Evolutionary conservation across 2,113 vertebrate species (phyloP).

Genomic region (Stegastes partitus): DNA sequence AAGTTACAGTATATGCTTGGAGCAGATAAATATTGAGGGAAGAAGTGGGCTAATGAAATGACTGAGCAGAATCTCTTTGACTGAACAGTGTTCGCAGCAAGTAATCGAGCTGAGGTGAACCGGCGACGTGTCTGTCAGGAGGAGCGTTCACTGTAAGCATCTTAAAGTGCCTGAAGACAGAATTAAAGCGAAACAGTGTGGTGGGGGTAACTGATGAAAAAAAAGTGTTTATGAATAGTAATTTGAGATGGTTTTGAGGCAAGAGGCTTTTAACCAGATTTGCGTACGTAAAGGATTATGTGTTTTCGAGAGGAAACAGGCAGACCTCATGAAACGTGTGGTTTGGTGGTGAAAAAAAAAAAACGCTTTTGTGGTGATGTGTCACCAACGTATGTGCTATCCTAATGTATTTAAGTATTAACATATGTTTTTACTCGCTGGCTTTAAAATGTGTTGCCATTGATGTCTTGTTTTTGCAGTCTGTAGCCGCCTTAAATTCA

Average conservation of each 20-base stretch:
- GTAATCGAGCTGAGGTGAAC: conserved; percentile 23
- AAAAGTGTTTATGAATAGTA: conserved; percentile 55
- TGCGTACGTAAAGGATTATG: conserved; percentile 38
- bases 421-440: conserved; percentile 54
- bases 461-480: conserved; percentile 56
- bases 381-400: conserved; percentile 15
- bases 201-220: conserved; percentile 30
- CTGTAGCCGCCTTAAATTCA: conserved; percentile 9
- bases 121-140: conserved; percentile 25
- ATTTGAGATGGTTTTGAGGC: conserved; percentile 59
- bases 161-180: conserved; percentile 24
- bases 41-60: conserved; percentile 58
- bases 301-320: conserved; percentile 59
- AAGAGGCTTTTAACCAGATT: conserved; percentile 44
- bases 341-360: conserved; percentile 36
- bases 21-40: conserved; percentile 70
- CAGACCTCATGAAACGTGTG: conserved; percentile 52
- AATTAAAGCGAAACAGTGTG: conserved; percentile 39
- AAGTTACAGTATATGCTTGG: conserved; percentile 45
- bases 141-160: conserved; percentile 27
- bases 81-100: conserved; percentile 16
- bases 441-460: conserved; percentile 36
- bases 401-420: conserved; percentile 19
- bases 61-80: conserved; percentile 18
- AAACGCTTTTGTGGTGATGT: conserved; percentile 22